Evolutionary conservation across 2,113 vertebrate genomes (phyloP), one percentile per base, ranked within the genome.

Genomic region (Oreochromis niloticus): DNA sequence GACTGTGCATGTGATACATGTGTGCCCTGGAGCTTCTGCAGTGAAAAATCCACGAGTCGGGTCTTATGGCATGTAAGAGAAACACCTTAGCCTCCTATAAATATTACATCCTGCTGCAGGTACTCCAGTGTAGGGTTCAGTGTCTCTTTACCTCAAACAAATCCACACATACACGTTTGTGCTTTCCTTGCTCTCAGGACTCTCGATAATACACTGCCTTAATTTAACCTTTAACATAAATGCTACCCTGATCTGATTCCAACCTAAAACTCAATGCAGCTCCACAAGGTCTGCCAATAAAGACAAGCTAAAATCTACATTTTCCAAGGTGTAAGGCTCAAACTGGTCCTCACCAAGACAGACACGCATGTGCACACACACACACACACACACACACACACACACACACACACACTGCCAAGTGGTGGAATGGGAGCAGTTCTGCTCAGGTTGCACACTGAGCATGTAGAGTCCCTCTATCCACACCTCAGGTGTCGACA

Each of bases 401-500:
- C 24, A 24, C 56, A 59, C n/a, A 12, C 57, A 16, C 3, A 56
- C 34, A 68, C 36, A 56, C 32, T 27, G 11, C 50, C 43, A 19
- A 41, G 34, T 3, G 63, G 43, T 87, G 90, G 83, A 94, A 93
- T 48, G 81, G 54, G 85, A 94, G 86, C 82, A 39, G 82, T 57
- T 22, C 81, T n/a, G 24, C 78, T 96, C 93, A 79, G 75, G 90
- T 94, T 93, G 55, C 93, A 19, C 6, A 6, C 52, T 17, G 85
- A 86, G 89, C 83, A 88, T 86, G 78, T 81, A 86, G 39, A 86
- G 88, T 90, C 91, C 94, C 84, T 85, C 71, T 63, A 93, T 89
- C 91, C 68, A 93, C 91, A 94, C 93, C 85, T 91, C 80, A 86
- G 91, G 93, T 92, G 94, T 92, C 82, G 24, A 88, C 73, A 71